Evolutionary conservation across 2,113 vertebrate genomes (phyloP).

Genomic region (Thomomys bottae): DNA sequence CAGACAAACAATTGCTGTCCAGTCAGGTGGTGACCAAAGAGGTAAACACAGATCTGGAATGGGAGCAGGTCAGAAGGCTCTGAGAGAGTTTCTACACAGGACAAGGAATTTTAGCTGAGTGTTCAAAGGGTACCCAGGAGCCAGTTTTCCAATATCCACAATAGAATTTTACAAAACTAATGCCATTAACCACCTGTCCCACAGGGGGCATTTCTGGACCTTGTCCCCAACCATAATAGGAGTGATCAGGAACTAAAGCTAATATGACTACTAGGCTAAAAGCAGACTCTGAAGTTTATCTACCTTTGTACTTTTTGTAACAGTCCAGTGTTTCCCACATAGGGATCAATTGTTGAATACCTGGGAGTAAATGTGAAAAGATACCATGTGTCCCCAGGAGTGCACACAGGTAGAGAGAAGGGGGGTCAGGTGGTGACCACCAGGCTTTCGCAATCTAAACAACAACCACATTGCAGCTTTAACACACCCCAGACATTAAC

Average conservation of each 20-base stretch:
- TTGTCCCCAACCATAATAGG: neutral
- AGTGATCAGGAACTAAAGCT: neutral
- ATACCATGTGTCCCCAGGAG: neutral
- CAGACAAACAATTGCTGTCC: neutral
- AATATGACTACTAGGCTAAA: slow-evolving; percentile 20
- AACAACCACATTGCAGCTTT: slow-evolving; percentile 12
- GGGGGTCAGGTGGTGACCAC: neutral
- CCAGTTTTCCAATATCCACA: neutral
- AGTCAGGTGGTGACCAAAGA: neutral
- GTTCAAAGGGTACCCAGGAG: neutral
- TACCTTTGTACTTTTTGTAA: slow-evolving; percentile 43
- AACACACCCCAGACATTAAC: neutral
- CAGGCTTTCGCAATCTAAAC: neutral
- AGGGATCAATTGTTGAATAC: neutral
- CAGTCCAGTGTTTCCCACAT: neutral
- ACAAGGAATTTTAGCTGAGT: neutral
- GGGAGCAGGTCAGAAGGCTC: neutral
- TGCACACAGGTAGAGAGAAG: neutral
- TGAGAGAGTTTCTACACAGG: neutral
- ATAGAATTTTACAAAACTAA: neutral
- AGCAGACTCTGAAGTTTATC: neutral
- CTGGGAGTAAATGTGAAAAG: slow-evolving; percentile 25
- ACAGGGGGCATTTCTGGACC: neutral
- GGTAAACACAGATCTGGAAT: neutral
- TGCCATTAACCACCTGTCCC: neutral